Evolutionary conservation across 2,888 invertebrate species (phyloP).

Genomic region (Hirtodrosophila trivittata): DNA sequence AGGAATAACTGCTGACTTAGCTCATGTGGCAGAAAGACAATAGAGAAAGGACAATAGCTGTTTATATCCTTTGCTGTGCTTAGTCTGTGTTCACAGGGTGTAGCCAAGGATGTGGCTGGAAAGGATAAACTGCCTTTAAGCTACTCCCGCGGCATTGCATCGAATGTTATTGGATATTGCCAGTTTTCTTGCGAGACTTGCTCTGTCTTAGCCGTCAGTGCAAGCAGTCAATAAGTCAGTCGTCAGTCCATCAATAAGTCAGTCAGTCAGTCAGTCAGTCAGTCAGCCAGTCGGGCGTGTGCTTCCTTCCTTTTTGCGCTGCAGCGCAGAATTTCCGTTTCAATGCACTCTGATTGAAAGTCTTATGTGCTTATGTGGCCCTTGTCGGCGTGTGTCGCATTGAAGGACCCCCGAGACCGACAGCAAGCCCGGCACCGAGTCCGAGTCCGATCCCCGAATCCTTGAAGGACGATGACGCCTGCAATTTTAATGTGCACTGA

Average conservation of each 20-base stretch:
- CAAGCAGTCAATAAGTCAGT: constrained; percentile 11
- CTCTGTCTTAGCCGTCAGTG: constrained; percentile 20
- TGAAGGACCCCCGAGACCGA: constrained; percentile 57
- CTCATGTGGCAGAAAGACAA: no score
- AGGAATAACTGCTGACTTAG: no score
- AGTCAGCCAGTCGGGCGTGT: constrained; percentile 56
- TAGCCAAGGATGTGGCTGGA: constrained; percentile 1
- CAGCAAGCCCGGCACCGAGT: not conserved
- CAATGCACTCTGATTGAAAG: constrained; percentile 76
- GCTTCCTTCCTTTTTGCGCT: constrained; percentile 74
- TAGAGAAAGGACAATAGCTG: no score
- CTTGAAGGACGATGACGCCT: constrained; percentile 32
- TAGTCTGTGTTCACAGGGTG: not conserved
- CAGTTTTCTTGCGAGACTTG: no score
- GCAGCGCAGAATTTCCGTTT: constrained; percentile 77
- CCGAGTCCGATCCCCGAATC: not conserved
- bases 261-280: constrained; percentile 30
- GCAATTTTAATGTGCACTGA: constrained; percentile 75
- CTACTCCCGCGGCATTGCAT: constrained; percentile 22
- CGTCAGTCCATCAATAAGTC: constrained; percentile 3
- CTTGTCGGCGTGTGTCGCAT: constrained; percentile 34
- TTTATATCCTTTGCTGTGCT: not conserved
- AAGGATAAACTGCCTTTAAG: constrained; percentile 29
- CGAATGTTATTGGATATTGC: constrained; percentile 48
- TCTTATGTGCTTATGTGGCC: constrained; percentile 61